These are phyloP conservation scores for Neoarius graeffei DNA, from an alignment of 2,113 vertebrate genomes.

Conservation along the genomic window DNA sequence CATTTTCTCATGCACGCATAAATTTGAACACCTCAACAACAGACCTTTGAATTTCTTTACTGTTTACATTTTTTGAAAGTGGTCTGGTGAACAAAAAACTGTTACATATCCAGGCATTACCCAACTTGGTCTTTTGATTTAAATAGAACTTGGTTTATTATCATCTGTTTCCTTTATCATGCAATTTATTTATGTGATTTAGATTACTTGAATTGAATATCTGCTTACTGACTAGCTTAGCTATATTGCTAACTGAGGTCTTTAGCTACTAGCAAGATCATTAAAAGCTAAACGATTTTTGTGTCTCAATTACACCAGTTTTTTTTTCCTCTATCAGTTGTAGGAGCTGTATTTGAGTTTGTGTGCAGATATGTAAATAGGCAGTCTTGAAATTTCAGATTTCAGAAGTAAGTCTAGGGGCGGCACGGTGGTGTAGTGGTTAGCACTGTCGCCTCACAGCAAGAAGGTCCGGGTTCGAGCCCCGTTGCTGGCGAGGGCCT, in stretches of 20 bases:
- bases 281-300: too few relatives aligned
- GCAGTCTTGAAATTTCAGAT: too few relatives aligned
- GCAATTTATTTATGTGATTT: neutral
- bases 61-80: neutral
- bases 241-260: neutral
- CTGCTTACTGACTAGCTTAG: too few relatives aligned
- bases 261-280: neutral
- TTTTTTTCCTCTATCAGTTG: neutral
- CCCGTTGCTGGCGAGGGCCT: too few relatives aligned
- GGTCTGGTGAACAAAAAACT: neutral
- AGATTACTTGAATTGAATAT: too few relatives aligned
- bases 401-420: too few relatives aligned
- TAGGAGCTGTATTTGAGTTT: neutral
- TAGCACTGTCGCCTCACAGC: too few relatives aligned
- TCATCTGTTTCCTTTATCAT: neutral
- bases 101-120: neutral
- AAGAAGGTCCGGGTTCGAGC: too few relatives aligned
- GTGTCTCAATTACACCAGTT: neutral
- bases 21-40: neutral
- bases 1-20: neutral
- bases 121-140: neutral
- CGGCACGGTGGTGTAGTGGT: too few relatives aligned
- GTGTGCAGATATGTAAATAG: too few relatives aligned
- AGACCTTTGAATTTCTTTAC: neutral
- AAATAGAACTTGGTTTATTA: neutral